phyloP scores from a whole-genome alignment of 2,888 invertebrate genomes.

The Tryphoninae sp. region DNA sequence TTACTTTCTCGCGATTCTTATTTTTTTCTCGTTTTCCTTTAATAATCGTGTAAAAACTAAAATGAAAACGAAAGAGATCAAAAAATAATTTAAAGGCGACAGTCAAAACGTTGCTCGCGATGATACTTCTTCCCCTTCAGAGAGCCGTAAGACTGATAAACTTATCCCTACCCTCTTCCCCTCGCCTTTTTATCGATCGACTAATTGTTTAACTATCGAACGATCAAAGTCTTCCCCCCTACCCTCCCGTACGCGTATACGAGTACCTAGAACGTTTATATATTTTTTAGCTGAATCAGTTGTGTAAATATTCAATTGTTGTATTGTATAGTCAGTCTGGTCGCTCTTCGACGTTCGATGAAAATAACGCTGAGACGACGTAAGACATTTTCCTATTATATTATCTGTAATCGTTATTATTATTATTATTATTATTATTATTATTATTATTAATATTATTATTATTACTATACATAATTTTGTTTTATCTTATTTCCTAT shows the following conservation, averaged over 20 bases:
- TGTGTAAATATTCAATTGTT: constrained; percentile 40
- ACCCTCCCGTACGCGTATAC: background rate
- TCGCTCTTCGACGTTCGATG: background rate
- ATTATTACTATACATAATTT: constrained; percentile 47
- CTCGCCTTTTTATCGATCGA: background rate
- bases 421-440: constrained; percentile 55
- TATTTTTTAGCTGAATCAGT: constrained; percentile 19
- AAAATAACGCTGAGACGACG: constrained; percentile 2
- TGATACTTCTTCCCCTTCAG: constrained; percentile 61
- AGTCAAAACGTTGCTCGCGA: constrained; percentile 57
- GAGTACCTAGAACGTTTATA: constrained; percentile 25
- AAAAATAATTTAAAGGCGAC: constrained; percentile 14
- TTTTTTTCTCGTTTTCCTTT: constrained; percentile 11
- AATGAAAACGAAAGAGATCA: constrained; percentile 24
- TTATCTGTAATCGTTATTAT: constrained; percentile 54
- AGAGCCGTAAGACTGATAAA: constrained; percentile 75
- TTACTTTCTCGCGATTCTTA: background rate
- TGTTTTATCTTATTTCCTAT: constrained; percentile 38
- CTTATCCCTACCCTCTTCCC: constrained; percentile 28
- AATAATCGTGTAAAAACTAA: background rate
- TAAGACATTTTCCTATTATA: constrained; percentile 47
- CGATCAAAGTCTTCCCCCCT: background rate
- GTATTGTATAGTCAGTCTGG: constrained; percentile 19
- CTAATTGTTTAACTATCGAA: constrained; percentile 12
- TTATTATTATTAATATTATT: constrained; percentile 52